Evolutionary conservation across 1,140 invertebrate genomes (phyloP), one percentile per base, ranked within the genome.

Genomic region (Lithobius niger): DNA sequence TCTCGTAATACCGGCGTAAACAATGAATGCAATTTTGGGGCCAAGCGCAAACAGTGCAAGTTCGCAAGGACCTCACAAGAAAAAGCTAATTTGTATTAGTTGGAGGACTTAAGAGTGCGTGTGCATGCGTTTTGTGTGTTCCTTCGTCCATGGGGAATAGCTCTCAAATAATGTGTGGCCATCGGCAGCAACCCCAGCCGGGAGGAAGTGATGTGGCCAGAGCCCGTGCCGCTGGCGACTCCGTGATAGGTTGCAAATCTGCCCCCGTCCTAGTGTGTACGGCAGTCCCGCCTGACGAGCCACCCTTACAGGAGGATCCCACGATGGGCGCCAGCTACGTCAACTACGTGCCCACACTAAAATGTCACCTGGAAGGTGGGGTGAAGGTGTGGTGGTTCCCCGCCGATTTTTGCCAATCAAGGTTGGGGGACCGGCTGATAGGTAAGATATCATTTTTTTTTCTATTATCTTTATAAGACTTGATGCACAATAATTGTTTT

Each of bases 341-440:
- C 15, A 31, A 60, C 6, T 63, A 63, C 43, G 56, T 61, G 10
- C 63, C 63, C 4, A 59, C 61, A 22, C 56, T 65, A 1, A 55
- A 49, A 36, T 44, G 59, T 13, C 3, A 27, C 16, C 36, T 51
- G 16, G 63, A 64, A 45, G 58, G 56, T 16, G 40, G 51, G 22
- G 63, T 64, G 1, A 21, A 56, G 24, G 52, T 62, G 36, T 64
- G 63, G 63, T 58, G 55, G 54, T 64, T 64, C 36, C 63, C 63
- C 15, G 19, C 54, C 24, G 56, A 59, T 51, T 65, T 65, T 42
- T 62, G 57, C 21, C 63, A 65, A 26, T 63, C 62, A 22, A 57
- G 58, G 22, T 58, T 65, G 16, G 63, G 62, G 26, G 63, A 65
- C 54, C 28, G 63, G 19, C 49, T 56, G 36, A 61, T 65, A 36